Base-by-base conservation (phyloP, 2,113 vertebrate genomes). In the Ursus arctos region DNA sequence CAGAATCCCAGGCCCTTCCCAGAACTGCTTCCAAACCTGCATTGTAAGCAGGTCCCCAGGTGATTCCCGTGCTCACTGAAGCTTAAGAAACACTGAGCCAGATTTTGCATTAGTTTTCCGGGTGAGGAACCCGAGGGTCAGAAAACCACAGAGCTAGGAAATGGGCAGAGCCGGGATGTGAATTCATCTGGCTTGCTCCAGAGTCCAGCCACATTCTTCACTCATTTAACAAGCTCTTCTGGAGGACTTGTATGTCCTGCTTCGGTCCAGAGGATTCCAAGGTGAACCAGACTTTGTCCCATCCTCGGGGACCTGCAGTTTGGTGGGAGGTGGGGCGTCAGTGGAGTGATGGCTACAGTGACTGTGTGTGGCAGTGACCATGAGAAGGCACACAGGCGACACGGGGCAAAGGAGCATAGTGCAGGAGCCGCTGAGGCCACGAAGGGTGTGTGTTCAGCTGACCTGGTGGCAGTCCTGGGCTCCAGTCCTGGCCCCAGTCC, bases 231-330 rank as follows among this genome's bases (percentile, higher is more conserved):
- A 84, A 1, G 33, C 36, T 53, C 31, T 43, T 10, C 65, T 12
- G 14, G 4, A 26, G 26, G 33, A 10, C 16, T 33, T 4, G 2
- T 3, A 0, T 21, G 2, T 71, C n/a, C 0, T 40, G 61, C 31
- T 36, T 13, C 33, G 71, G 7, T 4, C n/a, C 22, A 3, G 33
- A 55, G 47, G 59, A 49, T 3, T 57, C n/a, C 86, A 33, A 6
- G 31, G 22, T 4, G 19, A 74, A 8, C 14, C 4, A 4, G 53
- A 31, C 71, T 22, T 7, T 28, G 19, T 18, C 83, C 6, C 51
- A 61, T 76, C 43, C 85, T 7, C 2, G 2, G 15, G 55, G 9
- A 47, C 36, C 31, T 11, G 15, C 6, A 3, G n/a, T 28, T 76
- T 43, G 36, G 87, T 2, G 0, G 26, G 19, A 18, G 1, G 36